Evolutionary conservation across 2,888 invertebrate genomes (phyloP), one percentile per base, ranked within the genome.

Genomic region (Cosmorhoe ocellata): DNA sequence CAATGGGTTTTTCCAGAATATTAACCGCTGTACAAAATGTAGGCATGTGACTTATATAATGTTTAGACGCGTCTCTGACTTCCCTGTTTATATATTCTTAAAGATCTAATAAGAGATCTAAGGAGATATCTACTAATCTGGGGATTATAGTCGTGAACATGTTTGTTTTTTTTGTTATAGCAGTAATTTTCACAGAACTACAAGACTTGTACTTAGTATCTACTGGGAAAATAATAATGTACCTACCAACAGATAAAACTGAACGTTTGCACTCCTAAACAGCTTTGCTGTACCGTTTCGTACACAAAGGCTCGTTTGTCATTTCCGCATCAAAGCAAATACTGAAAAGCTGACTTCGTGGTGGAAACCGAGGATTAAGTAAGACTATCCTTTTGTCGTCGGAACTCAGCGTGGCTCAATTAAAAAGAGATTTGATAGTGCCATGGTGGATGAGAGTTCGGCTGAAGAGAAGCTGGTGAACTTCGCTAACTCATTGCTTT

Each of bases 351-450:
- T 56, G 44, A 42, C 37, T 44, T 33, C 32, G 36, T 38, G 41
- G 37, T 28, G 31, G 44, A 58, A 57, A 54, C 56, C 37, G 49
- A 31, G 53, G 58, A 58, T 61, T 59, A 60, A 52, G 54, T 58
- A 57, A 52, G 54, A 39, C 53, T 50, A 49, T 55, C 59, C 61
- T 57, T 61, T 66, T 59, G 61, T 61, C 45, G 26, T 10, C 41
- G 24, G 8, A 38, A 28, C 34, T 48, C 51, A 39, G 49, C 51
- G 51, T 43, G 18, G 45, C 54, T 56, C 63, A 66, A 69, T 69
- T 64, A 64, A 63, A 64, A 51, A 50, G 40, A 63, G 58, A 61
- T 67, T 63, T 55, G 18, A 43, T 37, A 31, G 34, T 52, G 49
- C 13, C 22, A 18, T 38, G 18, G 27, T 14, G 27, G 27, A 38